Conservation (phyloP, 2,888 invertebrate genomes). For the Yponomeuta plumbellus region DNA sequence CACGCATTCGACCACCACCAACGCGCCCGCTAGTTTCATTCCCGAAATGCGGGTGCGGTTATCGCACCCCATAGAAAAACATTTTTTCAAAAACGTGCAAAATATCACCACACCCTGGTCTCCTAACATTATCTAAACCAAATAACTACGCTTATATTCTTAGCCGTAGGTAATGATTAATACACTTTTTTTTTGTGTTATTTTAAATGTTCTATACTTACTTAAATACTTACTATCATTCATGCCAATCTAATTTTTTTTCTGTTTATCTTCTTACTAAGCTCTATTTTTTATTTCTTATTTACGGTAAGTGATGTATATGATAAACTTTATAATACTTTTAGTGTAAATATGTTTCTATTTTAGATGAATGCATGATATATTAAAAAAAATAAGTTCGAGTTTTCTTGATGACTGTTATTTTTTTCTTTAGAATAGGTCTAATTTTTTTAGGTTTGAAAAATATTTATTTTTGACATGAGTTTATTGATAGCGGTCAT, state of each 20-base stretch:
- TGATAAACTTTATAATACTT: constrained; percentile 61
- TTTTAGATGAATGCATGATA: constrained; percentile 50
- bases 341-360: constrained; percentile 71
- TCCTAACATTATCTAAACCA: constrained; percentile 74
- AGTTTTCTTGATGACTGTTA: constrained; percentile 28
- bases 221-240: constrained; percentile 45
- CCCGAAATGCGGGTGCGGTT: constrained; percentile 55
- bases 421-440: constrained; percentile 44
- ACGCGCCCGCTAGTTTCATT: constrained; percentile 28
- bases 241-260: constrained; percentile 63
- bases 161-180: constrained; percentile 62
- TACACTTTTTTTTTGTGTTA: constrained; percentile 62
- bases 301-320: constrained; percentile 67
- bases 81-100: constrained; percentile 75
- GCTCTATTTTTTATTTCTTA: constrained; percentile 70
- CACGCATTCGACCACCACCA: constrained; percentile 44
- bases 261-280: constrained; percentile 71
- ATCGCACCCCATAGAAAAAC: constrained; percentile 65
- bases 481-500: constrained; percentile 14
- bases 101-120: constrained; percentile 77
- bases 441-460: constrained; percentile 30
- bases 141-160: constrained; percentile 68
- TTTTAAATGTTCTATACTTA: constrained; percentile 49
- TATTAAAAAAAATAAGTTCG: constrained; percentile 49
- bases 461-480: background rate